Percentiles rank a stretch among this genome's conserved stretches.
Evolutionary conservation across 2,113 vertebrate species (phyloP).

Genomic region (Hippocampus comes): DNA sequence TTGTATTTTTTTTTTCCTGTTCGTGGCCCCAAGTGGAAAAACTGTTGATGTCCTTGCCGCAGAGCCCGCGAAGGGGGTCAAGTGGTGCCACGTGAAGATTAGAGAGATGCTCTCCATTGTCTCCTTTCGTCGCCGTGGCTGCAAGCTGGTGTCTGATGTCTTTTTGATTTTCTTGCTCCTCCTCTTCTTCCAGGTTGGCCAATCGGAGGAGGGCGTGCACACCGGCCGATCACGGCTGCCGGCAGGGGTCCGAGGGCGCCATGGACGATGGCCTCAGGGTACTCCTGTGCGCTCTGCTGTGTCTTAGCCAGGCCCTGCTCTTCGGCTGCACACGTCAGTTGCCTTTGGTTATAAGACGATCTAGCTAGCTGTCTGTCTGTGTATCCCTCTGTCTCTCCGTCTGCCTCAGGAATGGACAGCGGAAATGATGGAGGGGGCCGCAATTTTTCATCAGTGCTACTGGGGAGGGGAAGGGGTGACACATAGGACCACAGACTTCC

Average conservation of each 20-base stretch:
- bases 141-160: slow-evolving; percentile 7
- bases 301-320: slow-evolving; percentile 70
- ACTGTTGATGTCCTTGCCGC: slow-evolving; percentile 20
- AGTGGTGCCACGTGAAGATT: slow-evolving; percentile 61
- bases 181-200: slow-evolving; percentile 59
- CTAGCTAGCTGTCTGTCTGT: too few relatives aligned
- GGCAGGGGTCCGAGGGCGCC: slow-evolving; percentile 61
- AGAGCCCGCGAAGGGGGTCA: slow-evolving; percentile 61
- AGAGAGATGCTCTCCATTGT: slow-evolving; percentile 27
- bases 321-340: slow-evolving; percentile 72
- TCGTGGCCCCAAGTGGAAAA: not conserved
- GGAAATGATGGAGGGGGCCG: too few relatives aligned
- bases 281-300: slow-evolving; percentile 74
- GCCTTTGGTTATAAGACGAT: not conserved
- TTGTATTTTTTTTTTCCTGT: not conserved
- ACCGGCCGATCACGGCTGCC: slow-evolving; percentile 50
- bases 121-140: slow-evolving; percentile 4
- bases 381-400: too few relatives aligned
- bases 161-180: slow-evolving; percentile 4
- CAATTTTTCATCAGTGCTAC: too few relatives aligned
- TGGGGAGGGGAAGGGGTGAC: too few relatives aligned
- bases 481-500: too few relatives aligned
- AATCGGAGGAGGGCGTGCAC: slow-evolving; percentile 37
- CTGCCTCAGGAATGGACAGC: too few relatives aligned
- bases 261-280: slow-evolving; percentile 75